Base-by-base conservation (phyloP, 2,888 invertebrate species). In the Cecidostiba fungosa region DNA sequence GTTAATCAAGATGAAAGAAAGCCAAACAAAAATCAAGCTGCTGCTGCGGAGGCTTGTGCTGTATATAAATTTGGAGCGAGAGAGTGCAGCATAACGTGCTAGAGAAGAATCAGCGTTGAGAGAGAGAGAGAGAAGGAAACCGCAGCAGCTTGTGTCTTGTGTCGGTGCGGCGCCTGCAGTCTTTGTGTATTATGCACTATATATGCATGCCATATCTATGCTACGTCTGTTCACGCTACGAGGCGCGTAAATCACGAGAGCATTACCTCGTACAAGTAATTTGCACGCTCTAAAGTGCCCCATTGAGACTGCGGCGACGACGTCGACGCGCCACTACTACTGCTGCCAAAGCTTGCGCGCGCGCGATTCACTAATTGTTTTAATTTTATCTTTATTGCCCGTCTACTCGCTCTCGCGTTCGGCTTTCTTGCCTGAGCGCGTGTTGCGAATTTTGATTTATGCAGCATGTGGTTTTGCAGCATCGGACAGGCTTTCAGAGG, bases 1-100 rank as follows among this genome's bases (percentile, higher is more conserved):
- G 82, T 85, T 86, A 85, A 86, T 86, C 85, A 86, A 85, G 84
- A 85, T 82, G 82, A 82, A 86, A 85, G 82, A 86, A 82, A 70
- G 69, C 54, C 19, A 76, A 50, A 70, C 36, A 43, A 79, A 50
- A 74, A 50, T 47, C 43, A 36, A 26, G 50, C 29, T 77, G 73
- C 76, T 82, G 72, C 72, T 29, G 73, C 59, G 77, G 39, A 10
- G 39, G 39, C 39, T 39, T 0, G 16, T n/a, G 6, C 23, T 59
- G 54, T 23, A n/a, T 6, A 59, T 59, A 59, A 59, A 59, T 8
- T 59, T 59, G 1, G 23, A 50, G n/a, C 23, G 4, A 16, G 26
- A 16, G 39, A 39, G n/a, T 23, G 23, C 12, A 80, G 59, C n/a
- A n/a, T n/a, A 59, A n/a, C 29, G 50, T 14, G 26, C 59, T 14